These are phyloP conservation scores for Leucania comma DNA, from an alignment of 2,888 invertebrate species.

Conservation along the genomic window DNA sequence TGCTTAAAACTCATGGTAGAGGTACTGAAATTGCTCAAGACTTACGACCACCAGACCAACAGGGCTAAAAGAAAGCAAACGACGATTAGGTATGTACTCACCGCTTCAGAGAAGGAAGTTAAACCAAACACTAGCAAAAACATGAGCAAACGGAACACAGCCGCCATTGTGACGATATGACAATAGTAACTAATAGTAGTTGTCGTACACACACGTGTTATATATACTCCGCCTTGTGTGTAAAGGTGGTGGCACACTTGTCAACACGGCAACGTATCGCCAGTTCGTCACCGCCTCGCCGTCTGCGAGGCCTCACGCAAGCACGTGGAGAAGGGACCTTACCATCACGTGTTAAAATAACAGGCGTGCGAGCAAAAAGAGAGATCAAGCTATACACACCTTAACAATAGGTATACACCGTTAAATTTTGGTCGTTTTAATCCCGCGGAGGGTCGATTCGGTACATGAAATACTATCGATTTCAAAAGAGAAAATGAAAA, in stretches of 20 bases:
- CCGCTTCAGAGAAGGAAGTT: conserved; percentile 16
- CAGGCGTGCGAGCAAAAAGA: too few relatives aligned
- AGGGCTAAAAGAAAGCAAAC: neutral
- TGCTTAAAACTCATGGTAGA: too few relatives aligned
- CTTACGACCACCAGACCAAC: neutral
- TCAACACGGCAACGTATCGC: neutral
- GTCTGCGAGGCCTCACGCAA: too few relatives aligned
- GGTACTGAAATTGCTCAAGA: too few relatives aligned
- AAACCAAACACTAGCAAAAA: conserved; percentile 13
- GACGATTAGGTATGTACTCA: conserved; percentile 11
- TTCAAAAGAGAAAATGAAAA: too few relatives aligned
- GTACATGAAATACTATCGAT: too few relatives aligned
- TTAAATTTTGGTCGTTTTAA: too few relatives aligned
- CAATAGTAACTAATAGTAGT: conserved; percentile 2
- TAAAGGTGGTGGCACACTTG: neutral
- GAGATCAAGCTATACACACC: too few relatives aligned
- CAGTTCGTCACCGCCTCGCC: neutral
- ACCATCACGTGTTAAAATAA: too few relatives aligned
- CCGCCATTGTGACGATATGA: conserved; percentile 21
- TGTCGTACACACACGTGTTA: neutral
- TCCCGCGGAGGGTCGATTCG: too few relatives aligned
- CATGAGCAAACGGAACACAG: conserved; percentile 7
- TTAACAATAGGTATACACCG: too few relatives aligned
- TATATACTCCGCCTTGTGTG: neutral
- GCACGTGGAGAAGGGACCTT: too few relatives aligned